Evolutionary conservation across 2,113 vertebrate species (phyloP).

Genomic region (Sorex araneus): DNA sequence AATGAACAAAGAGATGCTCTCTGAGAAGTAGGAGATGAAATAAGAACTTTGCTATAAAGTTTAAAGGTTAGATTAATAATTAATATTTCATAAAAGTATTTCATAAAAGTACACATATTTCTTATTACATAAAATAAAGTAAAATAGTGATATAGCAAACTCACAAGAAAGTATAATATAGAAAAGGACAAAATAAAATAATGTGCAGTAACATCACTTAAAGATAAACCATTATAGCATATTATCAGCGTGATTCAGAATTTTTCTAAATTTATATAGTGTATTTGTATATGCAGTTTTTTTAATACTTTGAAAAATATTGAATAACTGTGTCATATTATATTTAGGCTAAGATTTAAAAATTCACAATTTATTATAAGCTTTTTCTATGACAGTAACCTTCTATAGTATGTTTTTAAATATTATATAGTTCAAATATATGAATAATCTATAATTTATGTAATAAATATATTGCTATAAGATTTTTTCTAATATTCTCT

Average conservation of each 20-base stretch:
- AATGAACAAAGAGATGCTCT: too few relatives aligned
- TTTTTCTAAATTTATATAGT: neutral
- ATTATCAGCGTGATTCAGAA: neutral
- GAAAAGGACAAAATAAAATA: constrained; percentile 30
- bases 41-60: too few relatives aligned
- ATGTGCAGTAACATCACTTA: neutral
- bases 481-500: constrained; percentile 18
- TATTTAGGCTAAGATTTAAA: constrained; percentile 1
- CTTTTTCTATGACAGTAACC: constrained; percentile 13
- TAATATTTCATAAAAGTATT: too few relatives aligned
- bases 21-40: too few relatives aligned
- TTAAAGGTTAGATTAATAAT: too few relatives aligned
- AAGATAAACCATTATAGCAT: constrained; percentile 22
- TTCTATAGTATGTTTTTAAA: neutral
- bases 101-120: constrained; percentile 2
- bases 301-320: neutral
- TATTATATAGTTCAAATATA: neutral
- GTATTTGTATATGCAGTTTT: neutral
- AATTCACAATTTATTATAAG: neutral
- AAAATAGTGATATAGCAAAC: neutral
- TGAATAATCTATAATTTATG: neutral
- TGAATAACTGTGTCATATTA: neutral
- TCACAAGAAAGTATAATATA: neutral
- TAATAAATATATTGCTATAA: neutral
- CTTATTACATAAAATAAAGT: constrained; percentile 37